Base-by-base conservation (phyloP, 2,888 invertebrate genomes). In the Eueremaeus valkanovi region DNA sequence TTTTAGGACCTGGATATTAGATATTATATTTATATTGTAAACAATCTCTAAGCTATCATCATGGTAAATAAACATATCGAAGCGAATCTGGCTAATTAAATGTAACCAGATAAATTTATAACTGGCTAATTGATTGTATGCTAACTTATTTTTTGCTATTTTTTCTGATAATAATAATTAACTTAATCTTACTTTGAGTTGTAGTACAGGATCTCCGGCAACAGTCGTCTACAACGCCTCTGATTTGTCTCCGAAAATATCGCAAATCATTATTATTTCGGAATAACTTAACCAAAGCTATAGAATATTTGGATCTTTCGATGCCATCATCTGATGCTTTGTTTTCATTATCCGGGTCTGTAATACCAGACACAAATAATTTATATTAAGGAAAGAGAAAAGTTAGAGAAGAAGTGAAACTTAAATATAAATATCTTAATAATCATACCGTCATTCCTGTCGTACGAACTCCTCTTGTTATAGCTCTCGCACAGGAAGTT, bases 401-500 rank as follows among this genome's bases (percentile, higher is more conserved):
- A 3, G 6, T 6, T 45, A 13, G 18, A 45, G 16, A 16, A 45
- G 5, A 8, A 36, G 36, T 36, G 18, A 45, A 45, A 45, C 16
- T 11, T 45, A 6, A 45, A 45, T 16, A 16, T 16, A 55, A 55
- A 42, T 21, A 5, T 24, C 27, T 16, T 8, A 21, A 8, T 21
- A 24, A 55, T 31, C 16, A 3, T 68, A 68, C 68, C 68, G 3
- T 36, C 2, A 24, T 3, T 68, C 11, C 33, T 1, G 5, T 61
- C 24, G 21, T 33, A 18, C 8, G 68, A 68, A 21, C 68, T 61
- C 18, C 61, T 68, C n/a, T 68, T 68, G 24, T 68, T 68, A 42
- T 68, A 68, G 24, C 68, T 68, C 42, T 68, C 68, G 24, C 68
- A 68, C 13, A 68, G 42, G 11, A 68, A 68, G 27, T n/a, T 42